Evolutionary conservation across 2,113 vertebrate species (phyloP).

Genomic region (Gadus chalcogrammus): DNA sequence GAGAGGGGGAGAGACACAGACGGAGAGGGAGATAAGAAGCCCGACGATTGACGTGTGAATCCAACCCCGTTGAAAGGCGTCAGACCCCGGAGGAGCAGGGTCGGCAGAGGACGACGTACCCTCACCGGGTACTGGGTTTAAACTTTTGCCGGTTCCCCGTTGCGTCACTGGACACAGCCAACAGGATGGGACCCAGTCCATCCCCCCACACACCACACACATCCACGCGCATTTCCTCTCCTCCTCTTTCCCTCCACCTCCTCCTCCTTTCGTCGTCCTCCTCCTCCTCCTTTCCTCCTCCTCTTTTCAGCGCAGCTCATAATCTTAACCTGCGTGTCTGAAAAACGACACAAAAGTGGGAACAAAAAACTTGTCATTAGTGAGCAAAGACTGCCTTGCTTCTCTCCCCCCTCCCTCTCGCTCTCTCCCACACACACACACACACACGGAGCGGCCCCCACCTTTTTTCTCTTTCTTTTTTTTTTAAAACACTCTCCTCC

Average conservation of each 20-base stretch:
- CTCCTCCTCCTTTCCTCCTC: constrained; percentile 17
- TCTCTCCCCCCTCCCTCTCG: neutral
- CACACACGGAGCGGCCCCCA: constrained; percentile 53
- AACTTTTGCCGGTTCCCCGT: too few species aligned
- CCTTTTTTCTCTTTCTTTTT: constrained; percentile 10
- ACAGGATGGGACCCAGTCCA: too few species aligned
- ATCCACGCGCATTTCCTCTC: too few species aligned
- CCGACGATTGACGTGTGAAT: neutral
- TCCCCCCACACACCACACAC: too few species aligned
- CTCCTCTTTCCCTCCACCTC: neutral
- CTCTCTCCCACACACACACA: constrained; percentile 16
- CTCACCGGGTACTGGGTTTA: too few species aligned
- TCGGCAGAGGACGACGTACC: too few species aligned
- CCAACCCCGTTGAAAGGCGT: neutral
- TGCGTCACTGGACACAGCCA: too few species aligned
- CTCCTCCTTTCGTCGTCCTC: neutral
- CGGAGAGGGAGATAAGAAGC: constrained; percentile 18
- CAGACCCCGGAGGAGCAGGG: too few species aligned
- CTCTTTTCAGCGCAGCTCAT: constrained; percentile 45
- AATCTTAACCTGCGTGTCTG: constrained; percentile 79
- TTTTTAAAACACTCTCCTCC: constrained; percentile 29
- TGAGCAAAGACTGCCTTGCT: constrained; percentile 45
- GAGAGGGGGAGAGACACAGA: constrained; percentile 58
- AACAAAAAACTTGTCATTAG: constrained; percentile 81
- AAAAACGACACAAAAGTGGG: constrained; percentile 57